Conservation (phyloP, 2,797 vertebrate species). For the Manis javanica region DNA sequence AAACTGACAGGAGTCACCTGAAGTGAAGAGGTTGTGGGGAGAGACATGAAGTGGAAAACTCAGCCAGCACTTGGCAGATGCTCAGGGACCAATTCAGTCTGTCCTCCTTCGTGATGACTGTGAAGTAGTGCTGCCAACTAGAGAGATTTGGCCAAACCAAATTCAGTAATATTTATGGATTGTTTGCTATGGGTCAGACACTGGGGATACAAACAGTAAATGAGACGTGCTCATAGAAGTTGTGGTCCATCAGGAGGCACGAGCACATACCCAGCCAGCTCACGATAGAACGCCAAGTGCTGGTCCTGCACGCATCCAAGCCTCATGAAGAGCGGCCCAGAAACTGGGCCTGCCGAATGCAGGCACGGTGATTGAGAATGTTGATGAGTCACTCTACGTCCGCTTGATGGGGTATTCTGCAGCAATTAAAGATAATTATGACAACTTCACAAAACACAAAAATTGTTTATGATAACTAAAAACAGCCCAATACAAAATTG, state of each 20-base stretch:
- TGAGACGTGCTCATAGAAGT: not conserved
- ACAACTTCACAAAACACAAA: not conserved
- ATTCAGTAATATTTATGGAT: not conserved
- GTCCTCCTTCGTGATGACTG: not conserved
- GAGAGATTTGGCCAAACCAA: not conserved
- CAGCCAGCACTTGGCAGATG: accelerated
- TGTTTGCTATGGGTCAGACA: not conserved
- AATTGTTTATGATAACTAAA: slow-evolving; percentile 8
- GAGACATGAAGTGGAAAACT: not conserved
- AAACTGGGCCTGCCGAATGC: accelerated
- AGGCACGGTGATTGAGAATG: accelerated
- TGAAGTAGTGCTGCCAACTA: not conserved
- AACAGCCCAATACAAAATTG: not conserved
- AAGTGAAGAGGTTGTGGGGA: not conserved
- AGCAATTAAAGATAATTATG: not conserved
- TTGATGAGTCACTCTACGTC: not conserved
- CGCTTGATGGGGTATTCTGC: not conserved
- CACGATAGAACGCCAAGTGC: accelerated
- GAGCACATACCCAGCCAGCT: accelerated
- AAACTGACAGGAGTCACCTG: not conserved
- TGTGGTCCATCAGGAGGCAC: not conserved
- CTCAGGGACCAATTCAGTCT: not conserved
- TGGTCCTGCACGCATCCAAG: accelerated
- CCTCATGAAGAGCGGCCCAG: not conserved
- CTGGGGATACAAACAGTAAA: not conserved